A percentile compares a stretch with the other conserved stretches of the same genome.
phyloP scores from a whole-genome alignment of 2,113 vertebrate genomes.

The Xiphorhynchus elegans region DNA sequence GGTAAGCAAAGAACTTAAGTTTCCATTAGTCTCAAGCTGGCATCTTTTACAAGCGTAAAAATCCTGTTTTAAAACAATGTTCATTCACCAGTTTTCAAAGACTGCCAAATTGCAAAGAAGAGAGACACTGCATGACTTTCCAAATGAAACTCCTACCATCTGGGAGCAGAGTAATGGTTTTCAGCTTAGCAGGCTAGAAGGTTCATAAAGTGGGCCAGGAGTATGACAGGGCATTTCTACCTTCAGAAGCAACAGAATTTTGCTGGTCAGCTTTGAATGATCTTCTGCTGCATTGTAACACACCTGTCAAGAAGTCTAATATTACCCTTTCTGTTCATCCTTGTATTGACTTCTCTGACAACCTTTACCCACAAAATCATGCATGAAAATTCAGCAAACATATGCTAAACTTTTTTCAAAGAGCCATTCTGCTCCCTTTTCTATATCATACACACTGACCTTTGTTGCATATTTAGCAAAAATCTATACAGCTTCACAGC shows the following conservation, averaged over 20 bases:
- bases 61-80: background rate
- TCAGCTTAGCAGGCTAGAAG: background rate
- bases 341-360: slow-evolving; percentile 69
- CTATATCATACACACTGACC: background rate
- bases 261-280: slow-evolving; percentile 19
- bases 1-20: background rate
- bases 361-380: slow-evolving; percentile 71
- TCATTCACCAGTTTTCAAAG: slow-evolving; percentile 25
- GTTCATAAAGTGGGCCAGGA: background rate
- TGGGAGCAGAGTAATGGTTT: background rate
- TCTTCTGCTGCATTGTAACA: background rate
- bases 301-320: background rate
- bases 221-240: background rate
- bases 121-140: background rate
- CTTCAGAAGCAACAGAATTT: slow-evolving; percentile 23
- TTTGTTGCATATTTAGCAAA: slow-evolving; percentile 24
- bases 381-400: slow-evolving; percentile 60
- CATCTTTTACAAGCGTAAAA: background rate
- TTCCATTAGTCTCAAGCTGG: background rate
- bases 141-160: background rate
- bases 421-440: background rate
- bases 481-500: background rate
- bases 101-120: background rate
- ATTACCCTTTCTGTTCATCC: slow-evolving; percentile 37
- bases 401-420: slow-evolving; percentile 52